These are phyloP conservation scores for Agrotis clavis DNA, from an alignment of 2,888 invertebrate genomes.

Conservation along the genomic window DNA sequence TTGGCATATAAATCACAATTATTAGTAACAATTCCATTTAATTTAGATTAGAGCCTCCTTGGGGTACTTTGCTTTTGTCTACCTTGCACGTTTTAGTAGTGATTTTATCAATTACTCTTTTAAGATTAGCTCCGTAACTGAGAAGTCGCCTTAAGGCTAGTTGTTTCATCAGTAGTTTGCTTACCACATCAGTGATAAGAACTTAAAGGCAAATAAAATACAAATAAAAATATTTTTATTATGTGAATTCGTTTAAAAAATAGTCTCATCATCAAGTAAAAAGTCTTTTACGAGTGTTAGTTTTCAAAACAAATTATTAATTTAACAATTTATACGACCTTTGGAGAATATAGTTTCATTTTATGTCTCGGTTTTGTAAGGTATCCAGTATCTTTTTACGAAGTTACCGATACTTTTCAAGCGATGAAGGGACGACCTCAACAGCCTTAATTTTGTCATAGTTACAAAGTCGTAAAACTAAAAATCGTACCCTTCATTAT, in stretches of 20 bases:
- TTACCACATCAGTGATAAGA: slow-evolving; percentile 17
- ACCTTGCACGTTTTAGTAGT: too few relatives aligned
- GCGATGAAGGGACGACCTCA: slow-evolving; percentile 33
- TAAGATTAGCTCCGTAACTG: neutral
- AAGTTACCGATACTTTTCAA: slow-evolving; percentile 58
- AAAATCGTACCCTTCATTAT: slow-evolving; percentile 65
- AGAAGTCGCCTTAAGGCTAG: neutral
- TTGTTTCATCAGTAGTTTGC: slow-evolving; percentile 13
- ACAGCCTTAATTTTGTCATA: slow-evolving; percentile 50
- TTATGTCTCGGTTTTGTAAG: slow-evolving; percentile 60
- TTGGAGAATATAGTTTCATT: slow-evolving; percentile 60
- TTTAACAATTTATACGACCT: slow-evolving; percentile 61
- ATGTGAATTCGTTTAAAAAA: slow-evolving; percentile 59
- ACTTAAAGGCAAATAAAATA: slow-evolving; percentile 60
- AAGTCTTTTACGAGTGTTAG: slow-evolving; percentile 62
- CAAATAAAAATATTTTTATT: slow-evolving; percentile 60
- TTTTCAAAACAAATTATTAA: slow-evolving; percentile 67
- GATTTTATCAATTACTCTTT: neutral
- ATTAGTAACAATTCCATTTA: too few relatives aligned
- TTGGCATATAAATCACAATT: too few relatives aligned
- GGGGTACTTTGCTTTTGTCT: too few relatives aligned
- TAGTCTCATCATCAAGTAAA: slow-evolving; percentile 62
- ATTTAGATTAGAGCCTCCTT: too few relatives aligned
- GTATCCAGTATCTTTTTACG: slow-evolving; percentile 64
- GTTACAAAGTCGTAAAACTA: slow-evolving; percentile 63